phyloP scores from a whole-genome alignment of 2,797 vertebrate genomes.

The Notamacropus eugenii region DNA sequence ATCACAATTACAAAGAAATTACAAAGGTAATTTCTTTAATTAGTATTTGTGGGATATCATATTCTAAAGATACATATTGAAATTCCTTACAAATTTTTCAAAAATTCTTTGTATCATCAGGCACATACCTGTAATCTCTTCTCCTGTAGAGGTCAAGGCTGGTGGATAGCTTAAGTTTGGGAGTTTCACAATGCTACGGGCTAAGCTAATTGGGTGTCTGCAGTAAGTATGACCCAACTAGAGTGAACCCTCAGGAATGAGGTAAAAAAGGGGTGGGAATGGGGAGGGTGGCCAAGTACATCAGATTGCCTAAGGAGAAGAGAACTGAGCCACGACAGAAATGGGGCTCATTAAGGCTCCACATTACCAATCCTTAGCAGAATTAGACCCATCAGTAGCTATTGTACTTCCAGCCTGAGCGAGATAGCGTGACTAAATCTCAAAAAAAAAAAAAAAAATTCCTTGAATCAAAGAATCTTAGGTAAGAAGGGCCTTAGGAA shows the following conservation, averaged over 20 bases:
- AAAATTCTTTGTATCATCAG: neutral
- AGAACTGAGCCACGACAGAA: neutral
- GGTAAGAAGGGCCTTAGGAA: neutral
- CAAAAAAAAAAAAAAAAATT: neutral
- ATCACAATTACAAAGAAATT: neutral
- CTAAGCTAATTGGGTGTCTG: neutral
- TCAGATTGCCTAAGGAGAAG: neutral
- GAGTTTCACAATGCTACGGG: neutral
- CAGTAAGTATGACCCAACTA: neutral
- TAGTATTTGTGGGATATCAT: neutral
- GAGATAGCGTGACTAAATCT: neutral
- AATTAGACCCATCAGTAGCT: fast-evolving
- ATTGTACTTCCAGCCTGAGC: neutral
- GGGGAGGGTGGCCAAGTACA: neutral
- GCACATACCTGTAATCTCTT: neutral
- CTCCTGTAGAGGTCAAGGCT: neutral
- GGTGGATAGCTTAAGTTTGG: neutral
- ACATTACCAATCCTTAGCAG: neutral
- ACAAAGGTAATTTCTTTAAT: neutral
- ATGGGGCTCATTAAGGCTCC: neutral
- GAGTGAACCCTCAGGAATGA: too few relatives aligned
- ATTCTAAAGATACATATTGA: neutral
- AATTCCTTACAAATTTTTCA: neutral
- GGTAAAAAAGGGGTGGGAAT: neutral
- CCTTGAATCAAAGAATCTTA: neutral